Percentiles rank a stretch among this genome's conserved stretches.
phyloP scores from a whole-genome alignment of 2,888 invertebrate species.

The Callyntrura sp. region DNA sequence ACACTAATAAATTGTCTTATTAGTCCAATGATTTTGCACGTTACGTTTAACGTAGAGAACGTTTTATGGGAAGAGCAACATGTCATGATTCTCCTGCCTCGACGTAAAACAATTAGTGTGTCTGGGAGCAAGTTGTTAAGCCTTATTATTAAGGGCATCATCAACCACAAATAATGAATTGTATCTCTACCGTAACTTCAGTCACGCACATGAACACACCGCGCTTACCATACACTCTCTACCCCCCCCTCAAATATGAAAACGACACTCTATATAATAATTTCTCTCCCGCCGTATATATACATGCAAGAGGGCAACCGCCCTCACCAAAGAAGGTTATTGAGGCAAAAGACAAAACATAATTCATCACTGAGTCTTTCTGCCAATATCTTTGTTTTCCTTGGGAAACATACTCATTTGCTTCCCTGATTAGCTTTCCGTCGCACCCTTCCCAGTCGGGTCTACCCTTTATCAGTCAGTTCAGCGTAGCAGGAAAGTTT shows the following conservation, averaged over 20 bases:
- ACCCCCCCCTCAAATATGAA: neutral
- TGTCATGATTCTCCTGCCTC: neutral
- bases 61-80: neutral
- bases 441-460: neutral
- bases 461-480: neutral
- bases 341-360: neutral
- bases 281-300: neutral
- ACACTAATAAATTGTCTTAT: neutral
- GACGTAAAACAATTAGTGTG: neutral
- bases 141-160: neutral
- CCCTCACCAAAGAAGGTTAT: neutral
- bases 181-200: neutral
- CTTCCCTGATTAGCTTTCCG: neutral
- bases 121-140: neutral
- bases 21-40: slow-evolving; percentile 4
- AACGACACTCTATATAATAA: neutral
- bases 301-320: too few relatives aligned
- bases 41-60: too few relatives aligned
- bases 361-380: slow-evolving; percentile 49
- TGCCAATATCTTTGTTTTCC: neutral
- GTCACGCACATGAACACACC: neutral
- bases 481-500: too few relatives aligned
- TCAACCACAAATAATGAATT: slow-evolving; percentile 4
- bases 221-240: neutral
- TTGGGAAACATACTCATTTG: neutral